Evolutionary conservation across 2,113 vertebrate species (phyloP), one percentile per base, ranked within the genome.

Genomic region (Labeo catla): DNA sequence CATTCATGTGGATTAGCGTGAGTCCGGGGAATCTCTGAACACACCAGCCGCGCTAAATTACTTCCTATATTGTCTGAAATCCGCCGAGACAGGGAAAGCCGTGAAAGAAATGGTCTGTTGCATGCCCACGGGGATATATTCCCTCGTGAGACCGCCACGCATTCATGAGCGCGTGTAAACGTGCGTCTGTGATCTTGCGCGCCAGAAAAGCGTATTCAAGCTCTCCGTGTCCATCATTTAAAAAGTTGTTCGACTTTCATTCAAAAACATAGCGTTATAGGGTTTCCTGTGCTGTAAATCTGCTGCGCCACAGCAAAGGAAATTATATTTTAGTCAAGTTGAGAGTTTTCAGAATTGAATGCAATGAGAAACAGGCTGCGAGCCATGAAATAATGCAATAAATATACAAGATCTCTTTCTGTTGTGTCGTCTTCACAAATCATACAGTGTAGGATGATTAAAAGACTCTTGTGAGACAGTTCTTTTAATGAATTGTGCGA

Each of bases 1-100:
- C 74, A 84, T 91, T 90, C 50, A 78, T 88, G 88, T 87, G 81
- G 88, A 91, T 87, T 88, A 88, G 85, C 90, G 77, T 86, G 86
- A 89, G 87, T 84, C 76, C 43, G 52, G 79, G 34, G 74, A 78
- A 59, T 91, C 89, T 89, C 85, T 81, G 84, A 86, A 89, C 87
- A 88, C 87, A 79, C 86, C 36, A 88, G 84, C 86, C 63, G 77
- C 87, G 81, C 49, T 86, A 47, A 28, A 50, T 86, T 84, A 68
- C 79, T 70, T 86, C 84, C 77, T 9, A 50, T 83, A 72, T 87
- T 80, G 81, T 87, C 80, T 85, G 50, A n/a, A 68, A 66, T 65
- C 70, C 52, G 0, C 1, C 43, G 23, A 23, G 65, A 66, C 45
- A 70, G 66, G 70, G 45, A 52, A 63, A 16, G 45, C 12, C 50